These are phyloP conservation scores for Bellardia pandia DNA, from an alignment of 2,888 invertebrate species.

Conservation along the genomic window DNA sequence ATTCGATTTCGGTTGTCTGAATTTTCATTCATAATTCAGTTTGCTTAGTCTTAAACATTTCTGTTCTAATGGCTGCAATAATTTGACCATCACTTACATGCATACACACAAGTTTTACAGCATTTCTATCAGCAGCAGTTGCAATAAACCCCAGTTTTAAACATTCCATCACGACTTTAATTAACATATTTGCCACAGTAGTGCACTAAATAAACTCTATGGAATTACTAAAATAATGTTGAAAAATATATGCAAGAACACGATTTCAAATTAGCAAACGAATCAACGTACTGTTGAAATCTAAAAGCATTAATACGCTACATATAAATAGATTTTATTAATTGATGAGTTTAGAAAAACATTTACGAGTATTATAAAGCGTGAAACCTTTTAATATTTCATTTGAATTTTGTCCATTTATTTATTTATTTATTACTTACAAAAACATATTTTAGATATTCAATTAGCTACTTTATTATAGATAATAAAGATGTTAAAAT, in stretches of 20 bases:
- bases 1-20: too few species aligned
- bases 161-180: conserved; percentile 43
- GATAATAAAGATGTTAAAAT: too few species aligned
- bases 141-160: conserved; percentile 27
- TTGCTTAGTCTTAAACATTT: neutral
- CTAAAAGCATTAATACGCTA: conserved; percentile 27
- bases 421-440: too few species aligned
- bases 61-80: neutral
- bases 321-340: neutral
- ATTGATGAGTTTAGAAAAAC: conserved; percentile 1
- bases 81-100: conserved; percentile 12
- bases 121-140: neutral
- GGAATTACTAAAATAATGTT: conserved; percentile 13
- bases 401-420: neutral
- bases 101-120: neutral
- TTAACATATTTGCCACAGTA: conserved; percentile 24
- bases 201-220: neutral
- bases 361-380: neutral
- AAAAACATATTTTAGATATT: too few species aligned
- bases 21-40: too few species aligned
- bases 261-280: conserved; percentile 14
- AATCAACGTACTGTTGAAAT: conserved; percentile 1
- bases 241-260: conserved; percentile 49
- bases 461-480: too few species aligned
- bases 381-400: neutral